phyloP scores from a whole-genome alignment of 2,113 vertebrate species.

The Todiramphus saurophagus region DNA sequence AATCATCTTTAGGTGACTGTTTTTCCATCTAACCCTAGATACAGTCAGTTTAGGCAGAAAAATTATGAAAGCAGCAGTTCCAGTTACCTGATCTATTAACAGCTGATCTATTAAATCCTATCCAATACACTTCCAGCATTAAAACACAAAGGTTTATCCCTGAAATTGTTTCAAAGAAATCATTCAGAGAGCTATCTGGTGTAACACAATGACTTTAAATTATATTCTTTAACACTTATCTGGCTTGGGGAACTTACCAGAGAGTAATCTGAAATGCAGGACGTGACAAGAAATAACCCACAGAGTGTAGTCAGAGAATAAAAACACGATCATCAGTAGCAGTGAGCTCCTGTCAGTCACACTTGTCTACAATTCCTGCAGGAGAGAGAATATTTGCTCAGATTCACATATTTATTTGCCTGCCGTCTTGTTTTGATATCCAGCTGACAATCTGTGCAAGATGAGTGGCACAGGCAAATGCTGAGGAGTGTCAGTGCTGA shows the following conservation, averaged over 20 bases:
- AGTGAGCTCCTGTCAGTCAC: not conserved
- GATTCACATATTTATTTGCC: constrained; percentile 57
- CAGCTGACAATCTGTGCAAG: constrained; percentile 21
- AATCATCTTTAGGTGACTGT: not conserved
- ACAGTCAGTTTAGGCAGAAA: not conserved
- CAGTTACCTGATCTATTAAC: not conserved
- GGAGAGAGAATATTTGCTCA: constrained; percentile 14
- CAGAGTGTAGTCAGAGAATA: not conserved
- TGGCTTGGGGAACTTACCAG: not conserved
- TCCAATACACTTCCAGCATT: not conserved
- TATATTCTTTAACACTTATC: not conserved
- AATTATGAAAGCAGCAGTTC: not conserved
- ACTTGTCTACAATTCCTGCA: not conserved
- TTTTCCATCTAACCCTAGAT: not conserved
- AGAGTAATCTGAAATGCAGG: not conserved
- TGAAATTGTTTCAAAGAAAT: not conserved
- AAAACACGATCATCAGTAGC: not conserved
- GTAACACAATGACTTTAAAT: not conserved
- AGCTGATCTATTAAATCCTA: not conserved
- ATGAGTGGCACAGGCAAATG: constrained; percentile 37
- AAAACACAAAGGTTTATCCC: not conserved
- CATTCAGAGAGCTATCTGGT: not conserved
- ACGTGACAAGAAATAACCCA: not conserved
- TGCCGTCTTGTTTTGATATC: constrained; percentile 62
- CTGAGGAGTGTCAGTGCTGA: not conserved